Evolutionary conservation across 1,140 invertebrate genomes (phyloP).

Genomic region (Branchinecta lindahli): DNA sequence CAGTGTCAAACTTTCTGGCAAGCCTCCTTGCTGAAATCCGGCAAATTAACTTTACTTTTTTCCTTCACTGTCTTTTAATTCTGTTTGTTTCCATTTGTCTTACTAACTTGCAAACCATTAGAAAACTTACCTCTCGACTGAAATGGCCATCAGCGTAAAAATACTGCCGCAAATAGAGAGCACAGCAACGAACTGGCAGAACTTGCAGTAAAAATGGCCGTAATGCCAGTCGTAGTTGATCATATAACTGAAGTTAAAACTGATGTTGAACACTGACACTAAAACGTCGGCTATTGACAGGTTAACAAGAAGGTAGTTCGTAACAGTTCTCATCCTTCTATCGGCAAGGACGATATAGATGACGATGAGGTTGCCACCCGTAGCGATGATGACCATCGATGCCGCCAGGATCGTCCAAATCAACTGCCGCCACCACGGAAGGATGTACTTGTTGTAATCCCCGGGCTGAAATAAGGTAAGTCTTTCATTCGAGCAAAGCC

Average conservation of each 20-base stretch:
- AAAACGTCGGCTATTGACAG: constrained; percentile 78
- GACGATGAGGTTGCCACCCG: constrained; percentile 79
- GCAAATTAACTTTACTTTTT: not conserved
- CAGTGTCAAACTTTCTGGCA: too few species aligned
- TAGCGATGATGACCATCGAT: constrained; percentile 76
- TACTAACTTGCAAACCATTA: not conserved
- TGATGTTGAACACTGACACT: constrained; percentile 78
- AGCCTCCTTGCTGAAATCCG: too few species aligned
- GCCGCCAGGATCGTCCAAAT: constrained; percentile 69
- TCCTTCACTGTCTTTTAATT: not conserved
- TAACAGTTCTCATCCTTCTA: constrained; percentile 81
- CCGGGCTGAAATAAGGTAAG: not conserved
- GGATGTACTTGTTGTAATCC: constrained; percentile 40
- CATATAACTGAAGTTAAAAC: constrained; percentile 88
- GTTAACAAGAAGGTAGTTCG: constrained; percentile 88
- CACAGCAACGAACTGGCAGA: constrained; percentile 79
- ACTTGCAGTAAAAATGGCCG: constrained; percentile 79
- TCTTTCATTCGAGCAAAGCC: too few species aligned
- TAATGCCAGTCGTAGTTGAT: constrained; percentile 84
- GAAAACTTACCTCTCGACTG: constrained; percentile 72
- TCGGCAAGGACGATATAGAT: constrained; percentile 87
- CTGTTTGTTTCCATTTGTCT: not conserved
- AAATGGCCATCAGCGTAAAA: constrained; percentile 89
- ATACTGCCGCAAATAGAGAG: constrained; percentile 82
- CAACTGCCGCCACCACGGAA: constrained; percentile 69